A percentile compares a stretch with the other conserved stretches of the same genome.
phyloP scores from a whole-genome alignment of 2,888 invertebrate species.

The Xestobium rufovillosum region DNA sequence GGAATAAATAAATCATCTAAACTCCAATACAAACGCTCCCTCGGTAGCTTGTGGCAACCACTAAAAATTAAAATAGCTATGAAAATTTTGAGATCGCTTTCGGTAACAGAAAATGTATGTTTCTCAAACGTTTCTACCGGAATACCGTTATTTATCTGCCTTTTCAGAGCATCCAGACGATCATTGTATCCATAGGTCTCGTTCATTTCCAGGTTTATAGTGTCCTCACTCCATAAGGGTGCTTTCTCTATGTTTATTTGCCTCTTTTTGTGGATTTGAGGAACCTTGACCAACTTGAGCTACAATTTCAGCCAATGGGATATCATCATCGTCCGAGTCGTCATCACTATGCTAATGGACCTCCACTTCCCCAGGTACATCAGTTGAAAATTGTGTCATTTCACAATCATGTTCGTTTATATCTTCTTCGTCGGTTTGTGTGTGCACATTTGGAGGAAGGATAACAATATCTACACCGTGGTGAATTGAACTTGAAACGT shows the following conservation, averaged over 20 bases:
- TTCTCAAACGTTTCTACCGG: slow-evolving; percentile 3
- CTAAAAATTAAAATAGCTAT: too few relatives aligned
- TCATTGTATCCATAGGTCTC: slow-evolving; percentile 6
- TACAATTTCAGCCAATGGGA: slow-evolving; percentile 1
- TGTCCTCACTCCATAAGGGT: slow-evolving; percentile 2
- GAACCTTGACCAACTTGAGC: not conserved
- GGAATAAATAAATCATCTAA: too few relatives aligned
- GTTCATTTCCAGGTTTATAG: slow-evolving; percentile 2
- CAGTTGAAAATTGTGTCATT: slow-evolving; percentile 2
- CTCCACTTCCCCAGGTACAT: slow-evolving; percentile 4
- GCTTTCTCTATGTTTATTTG: not conserved
- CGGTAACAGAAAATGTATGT: too few relatives aligned
- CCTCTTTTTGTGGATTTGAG: slow-evolving; percentile 2
- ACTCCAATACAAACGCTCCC: too few relatives aligned
- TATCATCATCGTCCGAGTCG: too few relatives aligned
- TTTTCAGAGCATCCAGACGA: slow-evolving; percentile 6
- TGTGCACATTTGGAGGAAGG: slow-evolving; percentile 5
- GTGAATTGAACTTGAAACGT: slow-evolving; percentile 1
- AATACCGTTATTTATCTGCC: not conserved
- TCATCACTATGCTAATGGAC: slow-evolving; percentile 15
- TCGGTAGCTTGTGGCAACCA: too few relatives aligned
- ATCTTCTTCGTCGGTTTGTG: slow-evolving; percentile 7
- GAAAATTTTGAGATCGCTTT: too few relatives aligned
- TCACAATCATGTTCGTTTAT: not conserved
- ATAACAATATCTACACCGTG: slow-evolving; percentile 4